Conservation (phyloP, 2,888 invertebrate species). For the Antheraea yamamai region DNA sequence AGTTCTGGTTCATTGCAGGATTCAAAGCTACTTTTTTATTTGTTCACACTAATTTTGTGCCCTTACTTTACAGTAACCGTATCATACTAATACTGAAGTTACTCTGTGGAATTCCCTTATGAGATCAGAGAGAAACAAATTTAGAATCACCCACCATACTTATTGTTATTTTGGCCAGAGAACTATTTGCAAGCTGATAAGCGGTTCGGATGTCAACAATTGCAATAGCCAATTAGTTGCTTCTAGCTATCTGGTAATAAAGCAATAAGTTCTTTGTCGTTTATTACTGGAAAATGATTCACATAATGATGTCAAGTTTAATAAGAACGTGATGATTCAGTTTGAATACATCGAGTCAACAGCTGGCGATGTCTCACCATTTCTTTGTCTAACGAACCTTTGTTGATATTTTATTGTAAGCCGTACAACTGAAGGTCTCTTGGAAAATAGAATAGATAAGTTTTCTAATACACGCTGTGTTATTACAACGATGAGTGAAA, state of each 20-base stretch:
- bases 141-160: background rate
- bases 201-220: background rate
- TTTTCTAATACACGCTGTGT: background rate
- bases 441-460: background rate
- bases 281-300: conserved; percentile 13
- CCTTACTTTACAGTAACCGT: too few relatives aligned
- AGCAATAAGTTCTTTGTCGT: conserved; percentile 5
- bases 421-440: background rate
- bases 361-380: conserved; percentile 10
- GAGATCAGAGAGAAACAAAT: background rate
- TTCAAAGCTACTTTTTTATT: background rate
- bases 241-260: background rate
- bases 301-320: conserved; percentile 7
- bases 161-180: background rate
- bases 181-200: background rate
- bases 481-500: background rate
- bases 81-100: too few relatives aligned
- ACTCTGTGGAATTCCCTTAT: too few relatives aligned
- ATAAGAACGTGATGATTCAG: conserved; percentile 11
- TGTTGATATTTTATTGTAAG: background rate
- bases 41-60: too few relatives aligned
- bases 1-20: background rate
- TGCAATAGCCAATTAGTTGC: background rate
- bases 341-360: conserved; percentile 6
- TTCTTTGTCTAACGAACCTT: conserved; percentile 12